A percentile compares a stretch with the other conserved stretches of the same genome.
Evolutionary conservation across 2,797 vertebrate species (phyloP).

Genomic region (Pelodytes ibericus): DNA sequence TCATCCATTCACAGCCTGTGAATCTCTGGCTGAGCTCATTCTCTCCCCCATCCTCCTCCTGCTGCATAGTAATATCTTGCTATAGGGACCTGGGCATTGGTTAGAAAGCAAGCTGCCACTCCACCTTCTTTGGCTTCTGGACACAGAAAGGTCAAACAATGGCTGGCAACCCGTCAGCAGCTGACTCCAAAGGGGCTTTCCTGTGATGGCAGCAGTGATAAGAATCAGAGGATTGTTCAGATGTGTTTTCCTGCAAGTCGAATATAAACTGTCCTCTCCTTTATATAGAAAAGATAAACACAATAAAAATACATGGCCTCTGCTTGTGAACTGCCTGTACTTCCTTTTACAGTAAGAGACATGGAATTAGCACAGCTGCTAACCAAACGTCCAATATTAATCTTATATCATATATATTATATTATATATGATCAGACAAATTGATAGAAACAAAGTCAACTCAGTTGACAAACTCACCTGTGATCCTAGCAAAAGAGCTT

Average conservation of each 20-base stretch:
- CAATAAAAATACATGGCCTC: too few relatives aligned
- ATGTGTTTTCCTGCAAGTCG: not conserved
- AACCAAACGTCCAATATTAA: too few relatives aligned
- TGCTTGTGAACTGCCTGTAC: too few relatives aligned
- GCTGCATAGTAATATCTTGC: not conserved
- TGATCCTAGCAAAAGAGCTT: too few relatives aligned
- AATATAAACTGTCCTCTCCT: too few relatives aligned
- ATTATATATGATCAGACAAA: too few relatives aligned
- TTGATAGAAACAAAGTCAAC: too few relatives aligned
- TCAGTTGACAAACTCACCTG: too few relatives aligned
- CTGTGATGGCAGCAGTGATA: not conserved
- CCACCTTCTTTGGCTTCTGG: conserved; percentile 4
- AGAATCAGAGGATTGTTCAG: conserved; percentile 6
- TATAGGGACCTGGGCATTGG: not conserved
- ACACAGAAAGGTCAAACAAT: conserved; percentile 8
- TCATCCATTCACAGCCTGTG: conserved; percentile 31
- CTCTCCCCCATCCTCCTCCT: not conserved
- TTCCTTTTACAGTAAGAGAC: too few relatives aligned
- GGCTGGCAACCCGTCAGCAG: conserved; percentile 6
- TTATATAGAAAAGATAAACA: too few relatives aligned
- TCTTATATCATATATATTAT: too few relatives aligned
- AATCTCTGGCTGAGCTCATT: not conserved
- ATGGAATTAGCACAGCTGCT: too few relatives aligned
- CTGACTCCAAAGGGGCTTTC: conserved; percentile 27
- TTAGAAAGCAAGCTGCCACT: not conserved